Evolutionary conservation across 2,888 invertebrate species (phyloP), one percentile per base, ranked within the genome.

Genomic region (Acronicta alni): DNA sequence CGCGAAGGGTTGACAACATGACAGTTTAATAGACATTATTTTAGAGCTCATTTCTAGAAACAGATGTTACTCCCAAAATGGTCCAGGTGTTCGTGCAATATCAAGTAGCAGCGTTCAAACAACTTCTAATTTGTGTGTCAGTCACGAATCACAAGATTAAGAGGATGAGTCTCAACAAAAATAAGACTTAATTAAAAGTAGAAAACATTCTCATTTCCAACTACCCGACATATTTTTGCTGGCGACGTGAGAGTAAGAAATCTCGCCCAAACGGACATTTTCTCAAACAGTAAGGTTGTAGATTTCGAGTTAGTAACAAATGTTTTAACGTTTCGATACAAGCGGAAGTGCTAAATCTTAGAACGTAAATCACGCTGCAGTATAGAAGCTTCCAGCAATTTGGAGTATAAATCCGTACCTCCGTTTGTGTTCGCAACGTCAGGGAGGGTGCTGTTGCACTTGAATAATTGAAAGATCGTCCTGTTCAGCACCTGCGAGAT

Each of bases 271-370:
- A 59, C 67, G 64, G 78, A 82, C 73, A 58, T 77, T 80, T 76
- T 79, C 77, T 65, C 74, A 79, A 75, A 81, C 77, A 72, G 70
- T 72, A 72, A 57, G 72, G 77, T 80, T 83, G 81, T 85, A 87
- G 81, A 84, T 85, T 83, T 79, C 80, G 72, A 85, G 85, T 85
- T 84, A 83, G 85, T 85, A 88, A 87, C 88, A 88, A 89, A 89
- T 88, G 89, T 84, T 87, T 86, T 83, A 87, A 82, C 87, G 81
- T 89, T 88, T 84, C 88, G 85, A 89, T 90, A 88, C 89, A 87
- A 89, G 86, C 87, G 87, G 86, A 87, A 87, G 86, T 86, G 84
- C 86, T 89, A 87, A 87, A 89, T 89, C 87, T 88, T 87, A 80
- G 80, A 80, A 76, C 85, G 85, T 89, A 89, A 88, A 89, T 89